Conservation (phyloP, 2,797 vertebrate species). For the Sebastes oblongus region DNA sequence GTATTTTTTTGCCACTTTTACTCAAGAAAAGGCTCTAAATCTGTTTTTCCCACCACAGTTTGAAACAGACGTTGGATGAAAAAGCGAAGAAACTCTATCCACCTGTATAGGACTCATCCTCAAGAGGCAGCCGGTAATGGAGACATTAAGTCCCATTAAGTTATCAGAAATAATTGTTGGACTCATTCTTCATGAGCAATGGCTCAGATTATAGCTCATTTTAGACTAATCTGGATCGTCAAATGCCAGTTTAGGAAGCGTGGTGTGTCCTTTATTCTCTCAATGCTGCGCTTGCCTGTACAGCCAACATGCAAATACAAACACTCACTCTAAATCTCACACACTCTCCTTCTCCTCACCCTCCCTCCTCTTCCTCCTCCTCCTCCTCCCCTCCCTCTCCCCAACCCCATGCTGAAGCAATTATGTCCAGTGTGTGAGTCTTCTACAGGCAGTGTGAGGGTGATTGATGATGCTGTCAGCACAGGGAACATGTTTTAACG, state of each 20-base stretch:
- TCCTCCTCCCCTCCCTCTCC: background rate
- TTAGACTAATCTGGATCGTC: constrained; percentile 34
- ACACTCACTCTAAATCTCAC: constrained; percentile 49
- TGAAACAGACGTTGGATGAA: background rate
- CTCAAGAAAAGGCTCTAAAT: background rate
- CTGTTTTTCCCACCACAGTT: background rate
- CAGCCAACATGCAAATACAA: constrained; percentile 55
- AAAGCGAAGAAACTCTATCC: background rate
- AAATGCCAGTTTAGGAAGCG: constrained; percentile 1
- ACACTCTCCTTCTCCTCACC: constrained; percentile 12
- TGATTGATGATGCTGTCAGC: constrained; percentile 87
- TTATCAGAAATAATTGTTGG: constrained; percentile 21
- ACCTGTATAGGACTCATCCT: background rate
- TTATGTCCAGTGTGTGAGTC: constrained; percentile 79
- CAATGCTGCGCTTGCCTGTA: constrained; percentile 31
- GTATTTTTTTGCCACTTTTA: background rate
- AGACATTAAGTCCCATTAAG: constrained; percentile 22
- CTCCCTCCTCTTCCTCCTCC: background rate
- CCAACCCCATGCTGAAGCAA: constrained; percentile 83
- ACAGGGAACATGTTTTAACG: constrained; percentile 82
- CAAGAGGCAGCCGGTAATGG: background rate
- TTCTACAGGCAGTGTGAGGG: constrained; percentile 81
- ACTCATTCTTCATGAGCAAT: constrained; percentile 23
- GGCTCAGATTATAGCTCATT: constrained; percentile 35
- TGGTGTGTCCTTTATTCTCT: constrained; percentile 23